Evolutionary conservation across 92 coral and sea anemone genomes (phyloP), one percentile per base, ranked within the genome.

Genomic region (Zoanthus sociatus): DNA sequence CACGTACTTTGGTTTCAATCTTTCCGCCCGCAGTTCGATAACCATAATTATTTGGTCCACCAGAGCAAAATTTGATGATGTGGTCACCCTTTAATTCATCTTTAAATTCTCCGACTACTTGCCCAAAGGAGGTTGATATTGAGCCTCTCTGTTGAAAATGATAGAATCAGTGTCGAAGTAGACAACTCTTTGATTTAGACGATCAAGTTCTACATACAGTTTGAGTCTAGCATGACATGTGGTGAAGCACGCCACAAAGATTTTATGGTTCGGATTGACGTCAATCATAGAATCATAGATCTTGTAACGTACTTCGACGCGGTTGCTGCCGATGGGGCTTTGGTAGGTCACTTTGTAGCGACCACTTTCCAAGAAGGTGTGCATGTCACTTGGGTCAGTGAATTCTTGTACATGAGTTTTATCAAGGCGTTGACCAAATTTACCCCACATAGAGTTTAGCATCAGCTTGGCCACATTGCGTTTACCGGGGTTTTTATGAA

Each of bases 371-470:
- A 71, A 26, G 44, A 31, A 31, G 50, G 9, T 33, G 61, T 16
- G 61, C 3, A 54, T 10, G 7, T 5, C 14, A 16, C 15, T 16
- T 5, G 61, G 61, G 15, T 54, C 61, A 2, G 61, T 54, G 12
- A 54, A 54, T 54, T 54, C 61, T 16, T 54, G 11, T 16, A 54
- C 61, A 16, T 54, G 61, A 16, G 61, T 54, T n/a, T n/a, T n/a
- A n/a, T n/a, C n/a, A n/a, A n/a, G n/a, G n/a, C n/a, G n/a, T n/a
- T n/a, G n/a, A n/a, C 61, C 61, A 54, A 54, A 68, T 42, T 68
- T 68, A 6, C 86, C 86, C 86, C 86, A 81, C 21, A 81, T 55
- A 12, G 50, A 21, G 46, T 81, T 81, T 7, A 81, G 53, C 86
- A 81, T 81, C 9, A 81, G 7, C 20, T 81, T 81, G 47, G 86